phyloP scores from a whole-genome alignment of 2,113 vertebrate genomes.

The Plecotus auritus region DNA sequence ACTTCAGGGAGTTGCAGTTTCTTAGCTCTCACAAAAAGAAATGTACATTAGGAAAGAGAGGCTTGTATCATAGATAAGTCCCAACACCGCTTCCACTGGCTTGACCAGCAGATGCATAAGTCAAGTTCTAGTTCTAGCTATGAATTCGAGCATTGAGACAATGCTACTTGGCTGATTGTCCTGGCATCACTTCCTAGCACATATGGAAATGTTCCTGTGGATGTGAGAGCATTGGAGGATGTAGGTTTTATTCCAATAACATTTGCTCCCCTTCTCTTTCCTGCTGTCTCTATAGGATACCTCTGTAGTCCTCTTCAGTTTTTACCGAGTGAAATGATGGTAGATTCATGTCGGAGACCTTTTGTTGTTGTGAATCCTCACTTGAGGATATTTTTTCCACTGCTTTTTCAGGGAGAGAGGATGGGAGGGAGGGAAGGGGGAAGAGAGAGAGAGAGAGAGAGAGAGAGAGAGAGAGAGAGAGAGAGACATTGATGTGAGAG shows the following conservation, averaged over 20 bases:
- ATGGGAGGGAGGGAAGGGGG: no score
- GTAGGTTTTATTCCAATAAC: not conserved
- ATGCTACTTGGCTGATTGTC: not conserved
- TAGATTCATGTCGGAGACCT: not conserved
- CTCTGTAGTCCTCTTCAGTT: not conserved
- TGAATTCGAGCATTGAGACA: conserved; percentile 13
- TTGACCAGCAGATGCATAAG: not conserved
- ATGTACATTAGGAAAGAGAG: not conserved
- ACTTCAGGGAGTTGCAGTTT: not conserved
- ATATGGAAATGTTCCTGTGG: conserved; percentile 9
- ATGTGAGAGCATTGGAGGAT: conserved; percentile 34
- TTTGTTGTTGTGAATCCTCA: not conserved
- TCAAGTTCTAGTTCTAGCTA: conserved; percentile 19
- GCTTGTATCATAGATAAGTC: not conserved
- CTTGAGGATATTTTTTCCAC: no score
- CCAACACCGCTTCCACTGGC: not conserved
- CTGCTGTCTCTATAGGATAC: not conserved
- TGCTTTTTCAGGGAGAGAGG: no score
- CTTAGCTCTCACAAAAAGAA: not conserved
- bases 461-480: no score
- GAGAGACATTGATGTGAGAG: no score
- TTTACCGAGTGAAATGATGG: not conserved
- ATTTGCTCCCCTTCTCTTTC: not conserved
- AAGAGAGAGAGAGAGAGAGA: no score
- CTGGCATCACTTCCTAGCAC: conserved; percentile 19